Evolutionary conservation across 2,888 invertebrate species (phyloP), one percentile per base, ranked within the genome.

Genomic region (Operophtera brumata): DNA sequence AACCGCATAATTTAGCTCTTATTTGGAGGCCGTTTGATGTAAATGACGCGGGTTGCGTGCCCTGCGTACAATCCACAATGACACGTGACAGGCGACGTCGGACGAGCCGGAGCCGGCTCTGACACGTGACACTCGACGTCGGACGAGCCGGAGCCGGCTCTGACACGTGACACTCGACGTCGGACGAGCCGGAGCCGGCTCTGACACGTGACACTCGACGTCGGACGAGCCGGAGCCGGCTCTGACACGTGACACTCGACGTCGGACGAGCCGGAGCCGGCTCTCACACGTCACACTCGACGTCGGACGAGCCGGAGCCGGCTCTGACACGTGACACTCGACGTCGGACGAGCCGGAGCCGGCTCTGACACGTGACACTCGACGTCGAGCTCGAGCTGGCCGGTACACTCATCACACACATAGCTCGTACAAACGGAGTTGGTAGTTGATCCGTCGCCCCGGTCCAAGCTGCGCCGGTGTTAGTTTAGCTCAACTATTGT

Each of bases 211-310:
- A 90, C 89, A 89, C 89, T 89, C 79, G 82, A 87, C 80, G 80
- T 87, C 82, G 77, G 71, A 75, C n/a, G n/a, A n/a, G n/a, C n/a
- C n/a, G n/a, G n/a, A n/a, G n/a, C n/a, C n/a, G n/a, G n/a, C n/a
- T n/a, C n/a, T 83, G 75, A 71, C 80, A 89, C 88, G 88, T 89
- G 89, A 90, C 89, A 89, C 89, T 89, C 79, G 82, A 87, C 80
- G 80, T 87, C 82, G 77, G 71, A 75, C n/a, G n/a, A n/a, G n/a
- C n/a, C n/a, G n/a, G n/a, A n/a, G n/a, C n/a, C n/a, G n/a, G n/a
- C n/a, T n/a, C n/a, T n/a, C n/a, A 71, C 80, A 89, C 88, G 88
- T 89, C 89, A 90, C 89, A 89, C 89, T 89, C 79, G 82, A 87
- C 80, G 80, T 87, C 82, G 77, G 71, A 75, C n/a, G n/a, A n/a